Conservation (phyloP, 2,113 vertebrate genomes). For the Clarias macrocephalus region DNA sequence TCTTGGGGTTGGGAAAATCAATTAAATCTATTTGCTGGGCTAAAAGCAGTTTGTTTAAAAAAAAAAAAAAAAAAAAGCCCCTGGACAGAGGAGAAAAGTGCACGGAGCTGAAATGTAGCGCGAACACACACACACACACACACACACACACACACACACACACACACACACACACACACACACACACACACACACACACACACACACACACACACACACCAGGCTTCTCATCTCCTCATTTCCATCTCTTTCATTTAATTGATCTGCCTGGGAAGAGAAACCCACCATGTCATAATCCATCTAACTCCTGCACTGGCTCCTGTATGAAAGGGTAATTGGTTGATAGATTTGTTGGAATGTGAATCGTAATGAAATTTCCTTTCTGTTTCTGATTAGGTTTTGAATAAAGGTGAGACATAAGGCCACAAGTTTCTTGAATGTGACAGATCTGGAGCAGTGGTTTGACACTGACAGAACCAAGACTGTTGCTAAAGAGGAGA, state of each 20-base stretch:
- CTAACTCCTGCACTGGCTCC: constrained; percentile 20
- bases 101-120: constrained; percentile 24
- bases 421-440: background rate
- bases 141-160: no score
- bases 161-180: background rate
- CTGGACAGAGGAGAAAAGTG: constrained; percentile 14
- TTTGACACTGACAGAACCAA: constrained; percentile 7
- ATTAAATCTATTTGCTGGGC: constrained; percentile 46
- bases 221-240: constrained; percentile 18
- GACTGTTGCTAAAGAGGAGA: background rate
- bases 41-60: constrained; percentile 47
- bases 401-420: background rate
- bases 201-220: background rate
- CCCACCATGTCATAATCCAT: constrained; percentile 21
- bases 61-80: constrained; percentile 22
- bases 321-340: constrained; percentile 38
- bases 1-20: constrained; percentile 33
- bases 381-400: background rate
- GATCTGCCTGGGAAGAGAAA: constrained; percentile 29
- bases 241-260: constrained; percentile 45
- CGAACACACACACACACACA: background rate
- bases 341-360: constrained; percentile 33
- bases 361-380: constrained; percentile 26
- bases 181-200: background rate
- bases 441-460: background rate